Evolutionary conservation across 2,888 invertebrate genomes (phyloP), one percentile per base, ranked within the genome.

Genomic region (Eristalis tenax): DNA sequence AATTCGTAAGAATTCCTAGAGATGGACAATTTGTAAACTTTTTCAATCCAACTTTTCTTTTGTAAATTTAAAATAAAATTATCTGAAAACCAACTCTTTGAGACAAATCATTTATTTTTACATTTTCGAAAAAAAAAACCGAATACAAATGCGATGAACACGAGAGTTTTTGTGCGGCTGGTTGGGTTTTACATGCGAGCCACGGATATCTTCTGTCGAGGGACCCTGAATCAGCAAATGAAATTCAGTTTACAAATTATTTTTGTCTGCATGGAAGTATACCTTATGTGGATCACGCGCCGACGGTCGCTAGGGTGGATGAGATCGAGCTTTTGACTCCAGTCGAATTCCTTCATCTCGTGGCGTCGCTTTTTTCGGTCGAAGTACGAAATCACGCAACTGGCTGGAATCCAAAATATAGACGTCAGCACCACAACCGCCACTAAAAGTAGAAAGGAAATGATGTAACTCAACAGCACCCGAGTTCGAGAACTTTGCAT

Each of bases 361-460:
- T 96, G 95, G 13, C 95, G 95, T 89, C 96, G 94, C 28, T 96
- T 94, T 83, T 96, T 95, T 38, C 96, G 95, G 91, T 97, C 98
- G 76, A 98, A 96, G 92, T 97, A 98, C 90, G 96, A 96, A 83
- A 97, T 96, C 50, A 97, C 95, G 92, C 98, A 98, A 91, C 98
- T 97, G 4, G 97, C 97, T 1, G 99, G 99, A 90, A 99, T 97
- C 99, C 99, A 99, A 77, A 99, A 94, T 77, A 98, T 94, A n/a
- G 98, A 96, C 13, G 98, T 98, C 88, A 97, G 95, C 57, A 99
- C 94, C 70, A 99, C 97, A 26, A 98, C 97, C 4, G 98, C 91
- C 91, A 93, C 93, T 93, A 81, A 1, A 89, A 89, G 32, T 8
- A 59, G 6, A 59, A 43, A 40, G 13, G 15, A 15, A 3, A 15